Base-by-base conservation (phyloP, 2,797 vertebrate species). In the Silurus lanzhouensis region DNA sequence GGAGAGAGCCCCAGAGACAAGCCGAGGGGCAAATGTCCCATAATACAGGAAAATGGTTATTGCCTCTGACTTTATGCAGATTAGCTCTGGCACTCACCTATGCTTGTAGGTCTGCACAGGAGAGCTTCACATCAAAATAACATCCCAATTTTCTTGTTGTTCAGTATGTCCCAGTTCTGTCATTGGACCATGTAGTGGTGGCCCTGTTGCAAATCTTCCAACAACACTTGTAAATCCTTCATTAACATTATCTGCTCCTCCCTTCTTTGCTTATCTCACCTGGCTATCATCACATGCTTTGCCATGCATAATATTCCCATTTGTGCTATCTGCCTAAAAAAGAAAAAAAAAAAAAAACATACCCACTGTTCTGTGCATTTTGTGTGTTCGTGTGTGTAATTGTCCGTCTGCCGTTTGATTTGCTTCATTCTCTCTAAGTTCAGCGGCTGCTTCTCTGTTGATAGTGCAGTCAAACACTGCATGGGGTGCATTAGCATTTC, bases 401-500 rank as follows among this genome's bases (percentile, higher is more conserved):
- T 87, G 84, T 27, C 89, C 89, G 87, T 86, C 90, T 72, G 88
- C 87, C 91, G 92, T 94, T 93, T 93, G 91, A 94, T 94, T 93
- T 80, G 88, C 90, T 91, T 90, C 90, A 88, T 86, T 88, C 91
- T 93, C 90, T 91, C 91, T 83, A 74, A 92, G 85, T 68, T 88
- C 88, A 55, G 89, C 86, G 87, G 67, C 94, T 95, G 94, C 88
- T 86, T 94, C 91, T 92, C 86, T 92, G 93, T 92, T 94, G 94
- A 95, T 95, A 95, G 92, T 91, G 85, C 88, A 90, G 91, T 52
- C 90, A 91, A 92, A 88, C 91, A 1, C 93, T 88, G 83, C 92
- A 91, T 91, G 92, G 92, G 93, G 93, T 67, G 84, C 88, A 94
- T 95, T 94, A 93, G 93, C 93, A 94, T 93, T 94, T 87, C 88